Evolutionary conservation across 2,797 vertebrate genomes (phyloP).

Genomic region (Erithacus rubecula): DNA sequence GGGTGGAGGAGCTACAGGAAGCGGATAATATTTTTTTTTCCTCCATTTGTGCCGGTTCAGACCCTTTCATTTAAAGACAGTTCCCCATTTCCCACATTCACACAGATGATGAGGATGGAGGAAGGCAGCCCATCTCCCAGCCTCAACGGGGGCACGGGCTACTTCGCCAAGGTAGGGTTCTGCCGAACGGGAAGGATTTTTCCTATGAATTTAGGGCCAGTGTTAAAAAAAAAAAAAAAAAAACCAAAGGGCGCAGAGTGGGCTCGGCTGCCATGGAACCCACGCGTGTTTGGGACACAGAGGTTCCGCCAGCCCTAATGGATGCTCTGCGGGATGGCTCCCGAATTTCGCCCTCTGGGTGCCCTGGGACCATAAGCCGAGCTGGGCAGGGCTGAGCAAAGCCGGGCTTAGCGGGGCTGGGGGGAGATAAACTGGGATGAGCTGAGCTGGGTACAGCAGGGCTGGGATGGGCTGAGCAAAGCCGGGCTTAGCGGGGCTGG

Average conservation of each 20-base stretch:
- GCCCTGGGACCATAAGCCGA: background rate
- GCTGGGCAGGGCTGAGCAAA: background rate
- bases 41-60: background rate
- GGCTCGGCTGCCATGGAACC: background rate
- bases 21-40: background rate
- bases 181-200: rapidly evolving
- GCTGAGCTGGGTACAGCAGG: background rate
- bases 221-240: background rate
- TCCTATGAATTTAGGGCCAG: background rate
- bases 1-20: slow-evolving; percentile 61
- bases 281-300: background rate
- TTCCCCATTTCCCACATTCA: background rate
- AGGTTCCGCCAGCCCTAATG: rapidly evolving
- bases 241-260: background rate
- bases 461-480: too few species aligned
- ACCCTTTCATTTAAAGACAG: background rate
- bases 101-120: background rate
- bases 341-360: background rate
- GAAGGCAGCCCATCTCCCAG: background rate
- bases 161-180: background rate
- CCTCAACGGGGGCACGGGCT: background rate
- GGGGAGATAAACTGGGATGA: background rate
- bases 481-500: background rate
- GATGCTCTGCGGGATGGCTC: background rate
- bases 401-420: background rate